Evolutionary conservation across 2,888 invertebrate genomes (phyloP), one percentile per base, ranked within the genome.

Genomic region (Zhuqinia jingwanae): DNA sequence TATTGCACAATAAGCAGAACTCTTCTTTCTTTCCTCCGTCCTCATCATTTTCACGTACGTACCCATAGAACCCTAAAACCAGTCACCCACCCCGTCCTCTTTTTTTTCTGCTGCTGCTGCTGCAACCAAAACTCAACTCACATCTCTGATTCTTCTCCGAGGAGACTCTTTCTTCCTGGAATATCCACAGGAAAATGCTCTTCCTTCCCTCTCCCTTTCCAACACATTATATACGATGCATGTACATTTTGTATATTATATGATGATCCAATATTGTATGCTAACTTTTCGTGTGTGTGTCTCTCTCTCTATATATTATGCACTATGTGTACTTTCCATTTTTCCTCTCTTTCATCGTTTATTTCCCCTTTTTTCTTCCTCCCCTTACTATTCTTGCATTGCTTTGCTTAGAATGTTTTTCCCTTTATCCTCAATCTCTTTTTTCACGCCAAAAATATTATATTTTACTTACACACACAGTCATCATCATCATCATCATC

Each of bases 11-110:
- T 45, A 60, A 60, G 36, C 3, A n/a, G n/a, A 8, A 6, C 8
- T 36, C 36, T 36, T 8, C 8, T 36, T 36, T 36, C 11, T 17
- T 77, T 56, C n/a, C n/a, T 56, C 50, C 75, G 60, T 83, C 75
- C 82, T 83, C 89, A 90, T 89, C 90, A 88, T 89, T 85, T 90
- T 86, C 89, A 89, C 91, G 84, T 89, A 89, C 91, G 84, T 89
- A 88, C 81, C 70, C 47, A n/a, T n/a, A 85, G 83, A 88, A 90
- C 90, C 89, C 90, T 88, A 90, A 89, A 85, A 85, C 88, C 85
- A 82, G 81, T 76, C 87, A 87, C 83, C 88, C 85, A 77, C 89
- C 88, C 87, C 87, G 77, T 86, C 88, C 81, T 89, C 87, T 88
- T 88, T 83, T 89, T 87, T 36, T 36, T 8, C 8, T 36, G 36